phyloP scores from a whole-genome alignment of 2,888 invertebrate species.

The Hemistola chrysoprasaria region DNA sequence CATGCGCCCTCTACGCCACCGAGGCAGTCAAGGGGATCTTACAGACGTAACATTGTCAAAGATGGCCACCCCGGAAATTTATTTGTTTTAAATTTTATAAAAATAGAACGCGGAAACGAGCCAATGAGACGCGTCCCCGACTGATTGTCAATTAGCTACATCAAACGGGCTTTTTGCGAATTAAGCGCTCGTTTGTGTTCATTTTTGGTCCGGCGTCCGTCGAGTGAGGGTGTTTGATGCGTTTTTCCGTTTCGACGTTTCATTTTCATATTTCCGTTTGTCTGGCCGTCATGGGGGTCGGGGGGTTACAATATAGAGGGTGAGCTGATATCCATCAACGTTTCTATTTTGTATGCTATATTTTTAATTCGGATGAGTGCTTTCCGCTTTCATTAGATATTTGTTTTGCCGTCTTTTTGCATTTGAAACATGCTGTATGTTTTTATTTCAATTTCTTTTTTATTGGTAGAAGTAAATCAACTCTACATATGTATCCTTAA shows the following conservation, averaged over 20 bases:
- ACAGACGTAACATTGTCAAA: slow-evolving; percentile 39
- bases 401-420: slow-evolving; percentile 5
- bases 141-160: slow-evolving; percentile 83
- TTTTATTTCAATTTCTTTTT: too few relatives aligned
- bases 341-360: slow-evolving; percentile 25
- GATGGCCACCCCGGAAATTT: slow-evolving; percentile 65
- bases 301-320: slow-evolving; percentile 53
- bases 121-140: slow-evolving; percentile 79
- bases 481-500: too few relatives aligned
- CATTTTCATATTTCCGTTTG: slow-evolving; percentile 81
- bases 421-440: too few relatives aligned
- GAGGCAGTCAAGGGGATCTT: slow-evolving; percentile 22
- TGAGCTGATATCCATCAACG: slow-evolving; percentile 25
- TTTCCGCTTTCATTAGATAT: slow-evolving; percentile 8
- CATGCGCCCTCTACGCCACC: too few relatives aligned
- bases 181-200: slow-evolving; percentile 78
- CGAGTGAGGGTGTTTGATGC: slow-evolving; percentile 67
- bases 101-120: slow-evolving; percentile 72
- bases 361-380: slow-evolving; percentile 32
- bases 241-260: slow-evolving; percentile 77
- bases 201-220: slow-evolving; percentile 70
- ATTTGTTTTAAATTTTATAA: slow-evolving; percentile 80
- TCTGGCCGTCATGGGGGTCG: slow-evolving; percentile 54
- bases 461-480: too few relatives aligned
- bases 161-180: slow-evolving; percentile 83